Percentiles rank a stretch among this genome's conserved stretches.
phyloP scores from a whole-genome alignment of 2,113 vertebrate species.

The Cyphomyrus plagiostoma region DNA sequence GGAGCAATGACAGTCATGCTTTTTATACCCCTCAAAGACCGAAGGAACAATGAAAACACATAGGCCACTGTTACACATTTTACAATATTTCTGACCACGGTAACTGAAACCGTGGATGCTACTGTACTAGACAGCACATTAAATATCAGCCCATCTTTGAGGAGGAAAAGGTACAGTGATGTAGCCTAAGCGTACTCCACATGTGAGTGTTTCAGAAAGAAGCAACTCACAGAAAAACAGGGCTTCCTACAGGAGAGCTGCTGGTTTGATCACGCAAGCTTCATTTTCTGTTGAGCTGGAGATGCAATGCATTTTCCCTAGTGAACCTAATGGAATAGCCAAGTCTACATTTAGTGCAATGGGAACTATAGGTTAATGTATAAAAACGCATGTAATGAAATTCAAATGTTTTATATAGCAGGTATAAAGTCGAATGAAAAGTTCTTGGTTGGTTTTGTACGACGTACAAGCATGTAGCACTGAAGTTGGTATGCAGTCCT shows the following conservation, averaged over 20 bases:
- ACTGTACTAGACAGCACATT: neutral
- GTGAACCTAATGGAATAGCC: neutral
- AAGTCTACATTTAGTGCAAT: neutral
- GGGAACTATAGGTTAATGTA: neutral
- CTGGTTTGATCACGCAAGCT: neutral
- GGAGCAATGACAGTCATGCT: neutral
- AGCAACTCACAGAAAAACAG: neutral
- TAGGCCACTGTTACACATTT: neutral
- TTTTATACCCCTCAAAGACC: neutral
- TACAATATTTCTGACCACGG: neutral
- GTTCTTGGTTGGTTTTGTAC: neutral
- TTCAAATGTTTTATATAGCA: neutral
- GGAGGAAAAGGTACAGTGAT: neutral
- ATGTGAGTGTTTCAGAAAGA: neutral
- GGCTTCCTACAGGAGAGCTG: neutral
- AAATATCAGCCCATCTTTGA: neutral
- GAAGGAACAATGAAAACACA: neutral
- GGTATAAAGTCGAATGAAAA: neutral
- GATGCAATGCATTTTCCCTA: neutral
- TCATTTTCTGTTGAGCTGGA: neutral
- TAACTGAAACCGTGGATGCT: neutral
- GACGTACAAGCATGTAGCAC: neutral
- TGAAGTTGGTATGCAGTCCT: neutral
- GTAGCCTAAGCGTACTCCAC: neutral
- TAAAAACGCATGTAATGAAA: neutral